Conservation (phyloP, 2,797 vertebrate species). For the Pampus argenteus region DNA sequence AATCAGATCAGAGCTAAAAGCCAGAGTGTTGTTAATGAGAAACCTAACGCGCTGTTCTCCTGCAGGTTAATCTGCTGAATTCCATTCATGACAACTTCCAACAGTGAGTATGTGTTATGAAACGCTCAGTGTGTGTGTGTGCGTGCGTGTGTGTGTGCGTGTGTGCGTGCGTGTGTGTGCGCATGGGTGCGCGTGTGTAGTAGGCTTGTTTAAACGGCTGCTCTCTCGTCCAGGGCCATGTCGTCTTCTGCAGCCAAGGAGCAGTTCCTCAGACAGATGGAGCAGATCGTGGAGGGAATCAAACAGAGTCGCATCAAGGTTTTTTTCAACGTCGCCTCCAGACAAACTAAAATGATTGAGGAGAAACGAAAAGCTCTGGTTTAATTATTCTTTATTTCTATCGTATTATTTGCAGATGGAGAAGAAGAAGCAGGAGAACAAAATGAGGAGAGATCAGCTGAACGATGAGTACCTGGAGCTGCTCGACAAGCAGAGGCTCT, state of each 20-base stretch:
- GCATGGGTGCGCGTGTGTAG: not conserved
- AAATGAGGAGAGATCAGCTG: slow-evolving; percentile 97
- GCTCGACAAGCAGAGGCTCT: slow-evolving; percentile 96
- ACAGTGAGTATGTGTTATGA: slow-evolving; percentile 85
- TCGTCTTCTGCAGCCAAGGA: slow-evolving; percentile 92
- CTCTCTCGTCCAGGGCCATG: slow-evolving; percentile 90
- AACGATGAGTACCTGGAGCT: slow-evolving; percentile 97
- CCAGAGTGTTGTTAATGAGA: too few species aligned
- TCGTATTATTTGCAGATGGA: slow-evolving; percentile 91
- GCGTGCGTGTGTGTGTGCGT: not conserved
- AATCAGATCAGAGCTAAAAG: too few species aligned
- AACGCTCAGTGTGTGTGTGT: too few species aligned
- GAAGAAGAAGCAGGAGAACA: slow-evolving; percentile 99
- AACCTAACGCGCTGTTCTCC: not conserved
- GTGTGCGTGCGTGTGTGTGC: too few species aligned
- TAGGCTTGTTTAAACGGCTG: not conserved
- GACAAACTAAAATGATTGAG: too few species aligned
- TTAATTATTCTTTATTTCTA: too few species aligned
- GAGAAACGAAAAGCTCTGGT: too few species aligned
- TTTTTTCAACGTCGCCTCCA: too few species aligned
- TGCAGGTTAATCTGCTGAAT: slow-evolving; percentile 91
- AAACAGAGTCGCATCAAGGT: slow-evolving; percentile 97
- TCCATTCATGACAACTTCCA: slow-evolving; percentile 95
- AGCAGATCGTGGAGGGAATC: slow-evolving; percentile 99
- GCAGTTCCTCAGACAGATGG: slow-evolving; percentile 98